These are phyloP conservation scores for Charadrius vociferus DNA, from an alignment of 2,113 vertebrate genomes.

Conservation along the genomic window DNA sequence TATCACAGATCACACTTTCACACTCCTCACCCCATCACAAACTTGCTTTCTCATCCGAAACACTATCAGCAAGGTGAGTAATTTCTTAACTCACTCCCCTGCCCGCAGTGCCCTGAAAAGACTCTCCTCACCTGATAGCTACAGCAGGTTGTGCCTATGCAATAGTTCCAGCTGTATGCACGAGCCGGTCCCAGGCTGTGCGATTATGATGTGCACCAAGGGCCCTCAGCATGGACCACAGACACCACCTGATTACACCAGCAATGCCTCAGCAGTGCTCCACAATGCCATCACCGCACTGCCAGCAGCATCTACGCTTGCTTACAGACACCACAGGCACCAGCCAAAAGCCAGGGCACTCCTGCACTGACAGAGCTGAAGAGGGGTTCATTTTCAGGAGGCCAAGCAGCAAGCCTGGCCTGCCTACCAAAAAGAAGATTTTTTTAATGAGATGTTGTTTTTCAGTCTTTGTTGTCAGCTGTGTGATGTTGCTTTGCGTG, in stretches of 20 bases:
- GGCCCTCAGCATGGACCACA: not conserved
- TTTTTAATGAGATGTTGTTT: not conserved
- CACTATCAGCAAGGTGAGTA: not conserved
- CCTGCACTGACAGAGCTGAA: not conserved
- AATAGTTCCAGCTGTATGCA: accelerated
- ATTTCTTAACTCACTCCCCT: not conserved
- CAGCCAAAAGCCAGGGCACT: not conserved
- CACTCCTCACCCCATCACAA: not conserved
- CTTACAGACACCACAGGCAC: not conserved
- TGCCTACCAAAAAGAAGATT: accelerated
- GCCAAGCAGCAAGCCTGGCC: not conserved
- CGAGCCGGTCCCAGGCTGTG: accelerated
- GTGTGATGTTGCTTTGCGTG: not conserved
- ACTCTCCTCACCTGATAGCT: not conserved
- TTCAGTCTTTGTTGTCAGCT: not conserved
- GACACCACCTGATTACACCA: too few relatives aligned
- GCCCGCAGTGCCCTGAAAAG: not conserved
- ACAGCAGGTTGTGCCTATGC: not conserved
- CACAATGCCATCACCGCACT: too few relatives aligned
- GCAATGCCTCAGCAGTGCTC: not conserved
- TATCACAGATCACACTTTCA: not conserved
- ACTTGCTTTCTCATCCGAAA: not conserved
- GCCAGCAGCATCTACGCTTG: not conserved
- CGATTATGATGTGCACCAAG: accelerated
- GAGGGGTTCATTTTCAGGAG: not conserved